Conservation (phyloP, 23 tunicate genomes). For the Ciona savignyi region DNA sequence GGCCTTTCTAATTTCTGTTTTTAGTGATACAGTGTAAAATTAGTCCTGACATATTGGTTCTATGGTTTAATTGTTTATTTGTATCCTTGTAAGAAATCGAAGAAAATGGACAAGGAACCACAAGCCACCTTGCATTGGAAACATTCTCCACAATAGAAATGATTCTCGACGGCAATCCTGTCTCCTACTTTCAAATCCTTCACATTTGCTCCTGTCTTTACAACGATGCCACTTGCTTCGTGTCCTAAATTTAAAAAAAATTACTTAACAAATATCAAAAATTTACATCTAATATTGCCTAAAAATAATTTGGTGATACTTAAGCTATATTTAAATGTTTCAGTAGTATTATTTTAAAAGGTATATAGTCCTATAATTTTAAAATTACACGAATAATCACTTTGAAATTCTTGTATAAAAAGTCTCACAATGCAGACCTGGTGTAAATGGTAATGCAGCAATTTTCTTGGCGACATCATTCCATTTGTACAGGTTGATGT, state of each 20-base stretch:
- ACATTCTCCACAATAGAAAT: slow-evolving; percentile 90
- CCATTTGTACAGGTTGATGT: slow-evolving; percentile 89
- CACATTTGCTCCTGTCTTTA: slow-evolving; percentile 52
- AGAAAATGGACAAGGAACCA: no score
- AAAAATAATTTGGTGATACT: no score
- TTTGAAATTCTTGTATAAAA: no score
- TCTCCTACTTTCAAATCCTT: slow-evolving; percentile 48
- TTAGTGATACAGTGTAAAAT: no score
- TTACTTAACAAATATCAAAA: background rate
- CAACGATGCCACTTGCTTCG: slow-evolving; percentile 89
- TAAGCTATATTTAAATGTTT: no score
- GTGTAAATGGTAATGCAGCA: slow-evolving; percentile 86
- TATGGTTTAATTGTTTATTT: no score
- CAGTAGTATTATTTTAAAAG: background rate
- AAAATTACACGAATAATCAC: no score
- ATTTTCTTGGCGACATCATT: slow-evolving; percentile 85
- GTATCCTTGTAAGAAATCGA: no score
- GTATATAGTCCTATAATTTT: background rate
- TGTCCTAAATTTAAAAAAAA: slow-evolving; percentile 51
- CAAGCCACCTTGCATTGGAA: slow-evolving; percentile 71
- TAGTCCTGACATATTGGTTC: no score
- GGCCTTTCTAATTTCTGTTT: background rate
- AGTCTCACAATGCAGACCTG: slow-evolving; percentile 26
- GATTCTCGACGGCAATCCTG: slow-evolving; percentile 94
- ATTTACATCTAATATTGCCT: background rate